Percentiles rank a stretch among this genome's conserved stretches.
phyloP scores from a whole-genome alignment of 2,113 vertebrate genomes.

The Hystrix cristata region DNA sequence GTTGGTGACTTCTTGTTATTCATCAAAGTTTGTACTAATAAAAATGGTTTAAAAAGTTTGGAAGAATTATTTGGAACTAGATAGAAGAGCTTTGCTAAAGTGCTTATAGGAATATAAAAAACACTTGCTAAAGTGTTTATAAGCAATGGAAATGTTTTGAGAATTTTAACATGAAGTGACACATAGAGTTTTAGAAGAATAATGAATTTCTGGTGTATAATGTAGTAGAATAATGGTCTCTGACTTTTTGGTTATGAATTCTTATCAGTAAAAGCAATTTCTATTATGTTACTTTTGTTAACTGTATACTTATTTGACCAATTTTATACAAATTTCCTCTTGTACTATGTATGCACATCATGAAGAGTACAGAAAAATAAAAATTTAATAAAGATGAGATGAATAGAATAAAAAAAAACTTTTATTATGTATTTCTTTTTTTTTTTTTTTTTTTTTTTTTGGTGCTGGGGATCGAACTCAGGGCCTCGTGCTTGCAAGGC shows the following conservation, averaged over 20 bases:
- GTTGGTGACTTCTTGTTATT: background rate
- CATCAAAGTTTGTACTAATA: background rate
- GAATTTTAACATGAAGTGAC: background rate
- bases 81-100: background rate
- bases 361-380: background rate
- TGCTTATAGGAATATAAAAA: background rate
- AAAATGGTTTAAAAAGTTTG: background rate
- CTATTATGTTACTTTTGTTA: background rate
- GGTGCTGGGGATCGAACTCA: no score
- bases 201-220: background rate
- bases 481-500: no score
- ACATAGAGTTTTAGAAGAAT: background rate
- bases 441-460: no score
- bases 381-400: background rate
- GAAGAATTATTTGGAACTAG: background rate
- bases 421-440: background rate
- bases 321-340: background rate
- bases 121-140: no score
- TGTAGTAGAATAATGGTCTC: background rate
- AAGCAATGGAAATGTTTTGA: background rate
- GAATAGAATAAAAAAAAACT: background rate
- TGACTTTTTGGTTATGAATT: background rate
- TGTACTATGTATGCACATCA: background rate
- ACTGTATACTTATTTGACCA: background rate
- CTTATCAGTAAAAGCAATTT: background rate